Percentiles rank a stretch among this genome's conserved stretches.
Conservation (phyloP, 2,797 vertebrate species). For the Moxostoma hubbsi region DNA sequence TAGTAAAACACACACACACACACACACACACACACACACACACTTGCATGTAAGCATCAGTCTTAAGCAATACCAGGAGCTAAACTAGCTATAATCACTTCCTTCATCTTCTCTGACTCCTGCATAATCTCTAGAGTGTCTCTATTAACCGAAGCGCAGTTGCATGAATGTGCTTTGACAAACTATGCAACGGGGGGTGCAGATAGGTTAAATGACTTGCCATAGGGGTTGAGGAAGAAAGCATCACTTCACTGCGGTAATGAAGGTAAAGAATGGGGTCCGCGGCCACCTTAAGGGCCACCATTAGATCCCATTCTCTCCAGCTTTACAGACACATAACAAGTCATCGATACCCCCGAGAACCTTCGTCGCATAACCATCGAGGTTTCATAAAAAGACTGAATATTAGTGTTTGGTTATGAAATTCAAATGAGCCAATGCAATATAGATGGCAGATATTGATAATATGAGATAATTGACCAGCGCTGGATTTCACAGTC, state of each 20-base stretch:
- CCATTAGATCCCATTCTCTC: slow-evolving; percentile 71
- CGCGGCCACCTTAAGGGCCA: slow-evolving; percentile 69
- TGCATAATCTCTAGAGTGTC: slow-evolving; percentile 33
- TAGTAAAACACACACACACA: too few species aligned
- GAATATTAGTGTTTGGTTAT: slow-evolving; percentile 77
- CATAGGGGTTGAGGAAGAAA: slow-evolving; percentile 75
- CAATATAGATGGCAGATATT: slow-evolving; percentile 67
- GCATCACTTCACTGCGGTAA: slow-evolving; percentile 73
- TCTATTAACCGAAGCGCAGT: slow-evolving; percentile 22
- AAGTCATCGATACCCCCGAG: slow-evolving; percentile 68
- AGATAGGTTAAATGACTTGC: slow-evolving; percentile 79
- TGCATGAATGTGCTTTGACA: slow-evolving; percentile 61
- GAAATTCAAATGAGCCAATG: slow-evolving; percentile 74
- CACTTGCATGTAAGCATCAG: too few species aligned
- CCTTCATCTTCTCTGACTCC: slow-evolving; percentile 24
- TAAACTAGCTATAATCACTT: slow-evolving; percentile 33
- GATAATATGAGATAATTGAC: slow-evolving; percentile 72
- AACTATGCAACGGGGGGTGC: slow-evolving; percentile 62
- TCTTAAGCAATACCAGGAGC: slow-evolving; percentile 23
- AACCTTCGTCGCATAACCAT: slow-evolving; percentile 71
- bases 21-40: too few species aligned
- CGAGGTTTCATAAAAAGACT: slow-evolving; percentile 66
- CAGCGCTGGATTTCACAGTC: slow-evolving; percentile 59
- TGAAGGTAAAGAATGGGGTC: slow-evolving; percentile 75
- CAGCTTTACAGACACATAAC: slow-evolving; percentile 64